Conservation (phyloP, 2,113 vertebrate genomes). For the Aldabrachelys gigantea region DNA sequence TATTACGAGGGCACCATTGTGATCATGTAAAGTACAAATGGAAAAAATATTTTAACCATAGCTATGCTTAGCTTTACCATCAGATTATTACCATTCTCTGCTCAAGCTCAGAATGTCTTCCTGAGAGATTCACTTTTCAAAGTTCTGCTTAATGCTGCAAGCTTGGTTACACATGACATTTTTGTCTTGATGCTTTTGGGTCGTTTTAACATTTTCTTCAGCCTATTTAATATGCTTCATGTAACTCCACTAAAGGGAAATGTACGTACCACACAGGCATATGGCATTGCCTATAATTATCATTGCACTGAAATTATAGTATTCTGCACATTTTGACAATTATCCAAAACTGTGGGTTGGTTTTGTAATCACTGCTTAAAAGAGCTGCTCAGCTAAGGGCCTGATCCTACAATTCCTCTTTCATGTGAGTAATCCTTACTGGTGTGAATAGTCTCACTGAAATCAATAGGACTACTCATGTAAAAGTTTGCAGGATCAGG, state of each 20-base stretch:
- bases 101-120: not conserved
- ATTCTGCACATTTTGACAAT: too few relatives aligned
- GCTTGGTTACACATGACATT: not conserved
- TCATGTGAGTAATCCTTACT: not conserved
- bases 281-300: not conserved
- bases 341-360: too few relatives aligned
- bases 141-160: not conserved
- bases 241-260: not conserved
- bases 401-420: not conserved
- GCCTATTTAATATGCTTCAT: not conserved
- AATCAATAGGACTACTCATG: not conserved
- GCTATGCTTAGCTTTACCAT: rapidly evolving
- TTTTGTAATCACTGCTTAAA: not conserved
- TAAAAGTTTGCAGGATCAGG: constrained; percentile 10
- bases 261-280: not conserved
- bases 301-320: too few relatives aligned
- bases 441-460: not conserved
- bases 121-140: not conserved
- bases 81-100: rapidly evolving
- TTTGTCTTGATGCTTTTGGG: rapidly evolving
- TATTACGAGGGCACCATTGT: rapidly evolving
- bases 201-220: not conserved
- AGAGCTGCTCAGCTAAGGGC: not conserved
- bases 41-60: rapidly evolving
- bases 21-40: not conserved